These are phyloP conservation scores for Xylota segnis DNA, from an alignment of 2,888 invertebrate species.

Conservation along the genomic window DNA sequence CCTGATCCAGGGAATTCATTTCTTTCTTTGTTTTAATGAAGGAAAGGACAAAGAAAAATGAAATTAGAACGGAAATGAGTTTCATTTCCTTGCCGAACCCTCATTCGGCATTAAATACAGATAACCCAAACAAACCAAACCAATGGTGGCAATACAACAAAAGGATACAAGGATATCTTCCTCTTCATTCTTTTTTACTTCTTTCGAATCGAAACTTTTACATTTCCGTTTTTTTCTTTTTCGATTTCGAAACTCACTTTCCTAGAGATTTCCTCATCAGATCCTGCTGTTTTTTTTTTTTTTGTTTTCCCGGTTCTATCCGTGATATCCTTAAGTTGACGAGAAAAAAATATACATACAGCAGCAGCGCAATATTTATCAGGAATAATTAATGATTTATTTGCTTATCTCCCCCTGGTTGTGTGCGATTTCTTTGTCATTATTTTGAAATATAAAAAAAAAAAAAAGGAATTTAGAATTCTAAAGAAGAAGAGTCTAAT, in stretches of 20 bases:
- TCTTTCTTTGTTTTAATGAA: constrained; percentile 37
- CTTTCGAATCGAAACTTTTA: constrained; percentile 69
- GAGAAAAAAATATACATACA: constrained; percentile 35
- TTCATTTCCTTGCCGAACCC: constrained; percentile 75
- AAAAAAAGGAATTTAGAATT: constrained; percentile 29
- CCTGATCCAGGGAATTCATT: constrained; percentile 22
- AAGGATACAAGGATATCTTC: constrained; percentile 70
- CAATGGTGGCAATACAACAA: constrained; percentile 48
- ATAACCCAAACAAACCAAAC: constrained; percentile 68
- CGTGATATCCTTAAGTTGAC: constrained; percentile 40
- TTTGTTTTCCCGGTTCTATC: neutral
- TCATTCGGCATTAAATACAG: constrained; percentile 68
- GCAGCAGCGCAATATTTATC: constrained; percentile 70
- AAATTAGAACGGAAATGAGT: constrained; percentile 74
- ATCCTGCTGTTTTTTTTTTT: constrained; percentile 9
- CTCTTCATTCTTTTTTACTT: constrained; percentile 38
- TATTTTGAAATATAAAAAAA: constrained; percentile 65
- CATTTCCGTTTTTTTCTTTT: constrained; percentile 58
- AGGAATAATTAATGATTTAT: constrained; percentile 79
- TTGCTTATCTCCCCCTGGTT: constrained; percentile 77
- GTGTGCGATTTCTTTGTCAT: constrained; percentile 74
- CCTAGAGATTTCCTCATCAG: constrained; percentile 25
- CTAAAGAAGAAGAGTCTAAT: constrained; percentile 38
- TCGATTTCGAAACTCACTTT: constrained; percentile 34
- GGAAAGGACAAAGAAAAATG: constrained; percentile 43